Evolutionary conservation across 2,888 invertebrate species (phyloP).

Genomic region (Drosophila greeni): DNA sequence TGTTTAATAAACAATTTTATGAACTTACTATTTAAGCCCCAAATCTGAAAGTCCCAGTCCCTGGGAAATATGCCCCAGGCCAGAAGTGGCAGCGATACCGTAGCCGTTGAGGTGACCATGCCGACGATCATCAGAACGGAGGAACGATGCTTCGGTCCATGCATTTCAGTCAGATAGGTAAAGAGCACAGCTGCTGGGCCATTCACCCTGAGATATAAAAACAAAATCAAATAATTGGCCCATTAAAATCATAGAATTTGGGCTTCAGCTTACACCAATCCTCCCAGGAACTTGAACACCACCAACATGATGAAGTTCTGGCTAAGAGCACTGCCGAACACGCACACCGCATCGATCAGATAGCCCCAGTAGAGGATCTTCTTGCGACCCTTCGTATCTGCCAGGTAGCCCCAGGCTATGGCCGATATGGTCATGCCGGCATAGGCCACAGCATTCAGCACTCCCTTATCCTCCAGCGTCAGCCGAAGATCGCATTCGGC

Average conservation of each 20-base stretch:
- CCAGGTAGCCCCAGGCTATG: constrained; percentile 87
- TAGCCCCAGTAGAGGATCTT: constrained; percentile 85
- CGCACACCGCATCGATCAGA: constrained; percentile 83
- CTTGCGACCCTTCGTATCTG: constrained; percentile 86
- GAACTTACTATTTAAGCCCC: constrained; percentile 76
- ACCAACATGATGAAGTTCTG: constrained; percentile 84
- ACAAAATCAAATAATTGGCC: neutral
- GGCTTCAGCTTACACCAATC: constrained; percentile 84
- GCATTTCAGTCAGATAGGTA: constrained; percentile 87
- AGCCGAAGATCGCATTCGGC: constrained; percentile 87
- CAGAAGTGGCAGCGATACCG: constrained; percentile 83
- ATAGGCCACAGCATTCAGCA: constrained; percentile 85
- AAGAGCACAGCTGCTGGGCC: constrained; percentile 88
- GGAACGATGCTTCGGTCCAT: constrained; percentile 83
- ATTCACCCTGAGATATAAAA: constrained; percentile 79
- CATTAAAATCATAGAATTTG: neutral
- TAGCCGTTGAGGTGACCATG: constrained; percentile 83
- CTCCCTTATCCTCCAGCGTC: constrained; percentile 84
- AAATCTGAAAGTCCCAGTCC: constrained; percentile 80
- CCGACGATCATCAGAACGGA: constrained; percentile 84
- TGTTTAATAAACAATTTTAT: neutral
- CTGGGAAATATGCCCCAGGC: constrained; percentile 87
- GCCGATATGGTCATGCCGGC: constrained; percentile 89
- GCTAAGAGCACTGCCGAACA: constrained; percentile 83
- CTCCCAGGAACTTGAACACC: constrained; percentile 86